Base-by-base conservation (phyloP, 2,113 vertebrate genomes). In the Centropus bengalensis region DNA sequence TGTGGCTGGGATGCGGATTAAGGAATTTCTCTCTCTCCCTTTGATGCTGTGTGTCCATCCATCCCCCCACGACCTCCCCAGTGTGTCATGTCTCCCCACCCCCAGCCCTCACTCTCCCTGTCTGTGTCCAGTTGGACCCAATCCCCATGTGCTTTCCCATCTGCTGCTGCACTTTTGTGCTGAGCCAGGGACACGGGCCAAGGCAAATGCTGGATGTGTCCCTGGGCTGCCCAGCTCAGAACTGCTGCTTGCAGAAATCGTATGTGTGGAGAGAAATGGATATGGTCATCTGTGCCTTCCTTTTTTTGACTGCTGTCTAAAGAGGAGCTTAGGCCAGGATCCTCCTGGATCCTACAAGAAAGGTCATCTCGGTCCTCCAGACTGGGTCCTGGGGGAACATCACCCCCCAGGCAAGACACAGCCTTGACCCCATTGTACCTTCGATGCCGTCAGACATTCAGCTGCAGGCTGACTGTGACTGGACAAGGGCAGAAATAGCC, bases 41-140 rank as follows among this genome's bases (percentile, higher is more conserved):
- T 96, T 96, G 96, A 97, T 91, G 82, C 75, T 86, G 71, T 87
- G 75, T 94, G 91, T 59, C 74, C 78, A 79, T 26, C 91, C 28
- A 0, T 87, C 32, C 80, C 58, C 30, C 30, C n/a, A 20, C 0
- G 16, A 56, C 62, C 84, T 82, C 45, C 70, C 44, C 51, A 40
- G 42, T 33, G 19, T n/a, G 47, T 49, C 47, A 20, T 49, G 47
- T 19, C 10, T 12, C 14, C 10, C 2, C 36, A 36, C 36, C 42
- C 28, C 11, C 24, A 1, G 47, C 47, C 47, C 28, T 4, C 0
- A 18, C 30, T 71, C 60, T 85, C 74, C 20, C 12, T 42, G 21
- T 47, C 44, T 52, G 8, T 67, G 45, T 36, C 85, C 55, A 16
- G 2, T 44, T 82, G 68, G 67, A 80, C 24, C 36, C 1, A 0